phyloP scores from a whole-genome alignment of 2,888 invertebrate species.

The Pyrocoelia pectoralis region DNA sequence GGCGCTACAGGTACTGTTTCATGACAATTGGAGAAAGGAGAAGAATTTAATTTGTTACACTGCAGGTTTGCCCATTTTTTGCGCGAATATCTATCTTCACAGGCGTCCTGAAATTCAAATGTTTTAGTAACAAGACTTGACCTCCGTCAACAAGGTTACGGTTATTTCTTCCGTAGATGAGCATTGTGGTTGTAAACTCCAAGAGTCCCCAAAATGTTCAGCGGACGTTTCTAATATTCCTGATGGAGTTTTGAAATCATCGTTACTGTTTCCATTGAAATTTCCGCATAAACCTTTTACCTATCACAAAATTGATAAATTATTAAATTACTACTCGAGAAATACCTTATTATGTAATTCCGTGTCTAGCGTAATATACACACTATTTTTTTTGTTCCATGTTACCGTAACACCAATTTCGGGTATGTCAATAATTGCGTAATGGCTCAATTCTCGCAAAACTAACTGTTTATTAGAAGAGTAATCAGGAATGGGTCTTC shows the following conservation, averaged over 20 bases:
- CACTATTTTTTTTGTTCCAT: constrained; percentile 87
- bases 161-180: constrained; percentile 66
- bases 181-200: constrained; percentile 83
- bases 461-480: constrained; percentile 65
- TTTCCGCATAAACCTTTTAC: constrained; percentile 88
- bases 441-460: constrained; percentile 74
- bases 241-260: constrained; percentile 87
- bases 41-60: constrained; percentile 76
- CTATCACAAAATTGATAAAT: constrained; percentile 27
- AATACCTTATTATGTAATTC: constrained; percentile 79
- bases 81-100: constrained; percentile 77
- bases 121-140: neutral
- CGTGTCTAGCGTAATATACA: constrained; percentile 80
- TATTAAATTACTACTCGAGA: neutral
- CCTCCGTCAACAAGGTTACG: neutral
- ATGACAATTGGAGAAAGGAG: constrained; percentile 79
- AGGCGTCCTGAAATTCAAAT: constrained; percentile 69
- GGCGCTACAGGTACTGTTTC: constrained; percentile 77
- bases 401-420: constrained; percentile 80
- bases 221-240: constrained; percentile 79
- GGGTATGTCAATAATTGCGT: constrained; percentile 79
- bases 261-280: constrained; percentile 82
- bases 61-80: constrained; percentile 85
- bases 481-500: constrained; percentile 59
- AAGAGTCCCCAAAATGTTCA: constrained; percentile 85